These are phyloP conservation scores for Mus minutoides DNA, from an alignment of 2,797 vertebrate genomes.

Conservation along the genomic window DNA sequence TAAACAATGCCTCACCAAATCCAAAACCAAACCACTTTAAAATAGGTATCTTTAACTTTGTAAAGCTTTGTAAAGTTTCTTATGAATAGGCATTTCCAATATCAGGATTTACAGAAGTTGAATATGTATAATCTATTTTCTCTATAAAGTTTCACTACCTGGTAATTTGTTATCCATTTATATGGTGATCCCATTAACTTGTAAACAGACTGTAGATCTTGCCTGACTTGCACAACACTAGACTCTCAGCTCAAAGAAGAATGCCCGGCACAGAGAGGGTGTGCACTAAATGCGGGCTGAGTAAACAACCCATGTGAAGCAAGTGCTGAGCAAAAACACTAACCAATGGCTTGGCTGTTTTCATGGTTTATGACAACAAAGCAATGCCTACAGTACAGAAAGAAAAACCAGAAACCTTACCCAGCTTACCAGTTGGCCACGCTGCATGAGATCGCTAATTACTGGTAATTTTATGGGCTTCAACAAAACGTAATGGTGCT, in stretches of 20 bases:
- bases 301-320: background rate
- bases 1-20: constrained; percentile 3
- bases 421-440: constrained; percentile 12
- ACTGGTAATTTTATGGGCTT: background rate
- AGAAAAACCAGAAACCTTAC: background rate
- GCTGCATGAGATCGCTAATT: background rate
- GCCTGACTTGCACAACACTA: background rate
- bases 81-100: constrained; percentile 22
- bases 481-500: background rate
- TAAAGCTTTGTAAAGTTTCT: constrained; percentile 39
- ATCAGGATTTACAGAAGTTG: constrained; percentile 30
- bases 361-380: constrained; percentile 46
- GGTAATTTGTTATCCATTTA: constrained; percentile 44
- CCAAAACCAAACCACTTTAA: background rate
- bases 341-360: background rate
- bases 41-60: constrained; percentile 23
- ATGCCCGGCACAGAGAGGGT: background rate
- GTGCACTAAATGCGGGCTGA: background rate
- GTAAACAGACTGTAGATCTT: background rate
- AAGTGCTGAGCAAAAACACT: background rate
- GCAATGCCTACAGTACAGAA: background rate
- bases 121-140: constrained; percentile 30
- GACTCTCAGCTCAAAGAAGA: background rate
- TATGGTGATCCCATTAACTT: constrained; percentile 1
- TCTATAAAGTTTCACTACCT: constrained; percentile 7